Conservation (phyloP, 1,140 invertebrate species). For the Phymastichus coffea region DNA sequence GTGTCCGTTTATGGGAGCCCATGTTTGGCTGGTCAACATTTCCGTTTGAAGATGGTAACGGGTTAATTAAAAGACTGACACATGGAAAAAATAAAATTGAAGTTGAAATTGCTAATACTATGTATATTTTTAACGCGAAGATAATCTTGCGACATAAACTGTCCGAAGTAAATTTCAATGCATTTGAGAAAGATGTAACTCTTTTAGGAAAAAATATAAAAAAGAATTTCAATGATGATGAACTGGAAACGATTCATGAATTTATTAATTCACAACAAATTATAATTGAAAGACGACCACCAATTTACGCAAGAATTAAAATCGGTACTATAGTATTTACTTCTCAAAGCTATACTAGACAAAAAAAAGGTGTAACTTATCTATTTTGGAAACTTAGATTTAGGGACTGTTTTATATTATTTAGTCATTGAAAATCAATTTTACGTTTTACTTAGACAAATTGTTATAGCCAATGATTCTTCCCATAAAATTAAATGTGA, state of each 20-base stretch:
- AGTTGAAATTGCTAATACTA: constrained; percentile 16
- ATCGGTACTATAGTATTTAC: constrained; percentile 11
- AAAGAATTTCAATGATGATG: background rate
- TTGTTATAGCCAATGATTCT: background rate
- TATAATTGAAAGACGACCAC: background rate
- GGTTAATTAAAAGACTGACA: background rate
- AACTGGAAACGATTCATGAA: background rate
- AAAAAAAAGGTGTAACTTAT: constrained; percentile 7
- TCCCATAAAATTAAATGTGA: background rate
- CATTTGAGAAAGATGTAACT: background rate
- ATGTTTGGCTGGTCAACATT: constrained; percentile 7
- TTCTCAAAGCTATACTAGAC: constrained; percentile 6
- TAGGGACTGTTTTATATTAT: background rate
- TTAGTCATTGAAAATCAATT: background rate
- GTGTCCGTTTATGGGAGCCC: constrained; percentile 1
- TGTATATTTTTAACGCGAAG: constrained; percentile 7
- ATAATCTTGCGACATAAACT: constrained; percentile 12
- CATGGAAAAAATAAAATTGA: constrained; percentile 24
- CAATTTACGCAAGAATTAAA: constrained; percentile 2
- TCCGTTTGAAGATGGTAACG: constrained; percentile 13
- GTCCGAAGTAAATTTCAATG: background rate
- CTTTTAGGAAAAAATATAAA: background rate
- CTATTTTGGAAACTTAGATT: background rate
- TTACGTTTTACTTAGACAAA: background rate
- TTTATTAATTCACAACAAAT: background rate